Evolutionary conservation across 2,113 vertebrate species (phyloP).

Genomic region (Ciconia stormi): DNA sequence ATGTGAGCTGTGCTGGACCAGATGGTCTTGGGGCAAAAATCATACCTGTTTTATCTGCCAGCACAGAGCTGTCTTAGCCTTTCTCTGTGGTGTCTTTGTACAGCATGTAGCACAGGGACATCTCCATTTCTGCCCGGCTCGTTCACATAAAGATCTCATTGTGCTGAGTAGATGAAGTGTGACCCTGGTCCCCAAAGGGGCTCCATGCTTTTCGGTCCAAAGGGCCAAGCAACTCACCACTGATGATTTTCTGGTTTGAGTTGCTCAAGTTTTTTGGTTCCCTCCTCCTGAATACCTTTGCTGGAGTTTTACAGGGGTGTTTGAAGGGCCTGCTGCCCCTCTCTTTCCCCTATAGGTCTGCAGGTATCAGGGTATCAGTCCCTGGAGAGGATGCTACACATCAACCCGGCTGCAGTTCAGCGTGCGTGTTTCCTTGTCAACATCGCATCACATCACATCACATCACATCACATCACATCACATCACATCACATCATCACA

Average conservation of each 20-base stretch:
- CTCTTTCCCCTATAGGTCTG: background rate
- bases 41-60: background rate
- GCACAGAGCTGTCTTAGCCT: background rate
- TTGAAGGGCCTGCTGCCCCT: background rate
- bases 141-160: background rate
- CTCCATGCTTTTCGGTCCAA: background rate
- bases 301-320: background rate
- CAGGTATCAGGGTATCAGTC: background rate
- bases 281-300: background rate
- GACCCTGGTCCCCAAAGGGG: fast-evolving
- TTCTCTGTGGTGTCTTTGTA: background rate
- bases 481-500: background rate
- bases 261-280: background rate
- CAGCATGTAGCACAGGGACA: background rate
- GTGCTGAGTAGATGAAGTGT: background rate
- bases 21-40: background rate
- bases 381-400: background rate
- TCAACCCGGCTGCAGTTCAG: background rate
- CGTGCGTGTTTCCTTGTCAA: background rate
- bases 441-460: background rate
- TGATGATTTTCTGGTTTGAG: background rate
- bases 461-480: background rate
- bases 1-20: background rate
- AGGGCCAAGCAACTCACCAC: background rate
- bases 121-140: background rate